Evolutionary conservation across 2,113 vertebrate genomes (phyloP), one percentile per base, ranked within the genome.

Genomic region (Elephas maximus): DNA sequence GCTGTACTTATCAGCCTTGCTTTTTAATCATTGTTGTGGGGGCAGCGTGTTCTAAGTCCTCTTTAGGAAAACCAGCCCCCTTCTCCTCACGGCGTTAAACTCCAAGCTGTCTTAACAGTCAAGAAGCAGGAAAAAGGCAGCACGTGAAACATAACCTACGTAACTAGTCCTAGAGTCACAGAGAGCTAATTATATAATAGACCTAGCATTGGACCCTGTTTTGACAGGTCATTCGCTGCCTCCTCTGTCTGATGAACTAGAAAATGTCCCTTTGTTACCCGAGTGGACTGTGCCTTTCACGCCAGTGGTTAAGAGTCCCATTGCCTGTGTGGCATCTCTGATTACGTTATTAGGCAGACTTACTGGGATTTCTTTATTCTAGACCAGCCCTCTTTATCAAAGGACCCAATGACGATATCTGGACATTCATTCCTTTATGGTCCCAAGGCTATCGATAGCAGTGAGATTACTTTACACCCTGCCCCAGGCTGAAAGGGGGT

Each of bases 341-440:
- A 96, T 97, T 88, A 97, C 90, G 1, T n/a, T 90, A 93, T 92
- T 90, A 88, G 51, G 93, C 60, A 1, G 80, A 69, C 41, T 26
- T 15, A 41, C 71, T 90, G 80, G 51, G 87, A 92, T 82, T 93
- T 94, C 87, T 85, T 91, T 94, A 67, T 95, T 93, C 84, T 48
- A 88, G 77, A 82, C 90, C 80, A 81, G 73, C 37, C 23, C 18
- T 96, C 82, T 94, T 93, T 74, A 95, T 95, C 95, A 97, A 94
- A 95, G 81, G 71, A 62, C 81, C 71, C 48, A 92, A 1, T 45
- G 60, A 71, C 33, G 74, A 86, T 87, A 88, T 92, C 84, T 81
- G 60, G 15, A 81, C 71, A 78, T 48, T 74, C 86, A 51, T 91
- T 94, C 78, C 78, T 96, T 80, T 65, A 76, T 0, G 8, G 73